Percentiles rank a stretch among this genome's conserved stretches.
Evolutionary conservation across 2,113 vertebrate genomes (phyloP).

Genomic region (Chitala chitala): DNA sequence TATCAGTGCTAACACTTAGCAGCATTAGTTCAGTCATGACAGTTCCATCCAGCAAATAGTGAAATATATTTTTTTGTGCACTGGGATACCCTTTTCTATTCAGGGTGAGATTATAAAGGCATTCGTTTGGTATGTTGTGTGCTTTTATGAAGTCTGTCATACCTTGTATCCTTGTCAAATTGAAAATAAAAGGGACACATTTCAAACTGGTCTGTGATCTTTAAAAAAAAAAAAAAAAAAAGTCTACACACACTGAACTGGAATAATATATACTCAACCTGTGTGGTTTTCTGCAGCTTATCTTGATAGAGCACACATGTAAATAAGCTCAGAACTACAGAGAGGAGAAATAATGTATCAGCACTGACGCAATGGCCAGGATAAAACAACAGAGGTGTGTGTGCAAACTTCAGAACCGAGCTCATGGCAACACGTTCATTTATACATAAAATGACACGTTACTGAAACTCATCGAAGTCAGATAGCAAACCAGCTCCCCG

Average conservation of each 20-base stretch:
- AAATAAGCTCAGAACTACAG: too few species aligned
- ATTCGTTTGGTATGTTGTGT: constrained; percentile 11
- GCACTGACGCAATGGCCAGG: too few species aligned
- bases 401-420: too few species aligned
- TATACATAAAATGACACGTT: too few species aligned
- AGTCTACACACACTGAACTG: neutral
- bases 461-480: too few species aligned
- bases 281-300: neutral
- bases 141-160: constrained; percentile 21
- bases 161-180: constrained; percentile 15
- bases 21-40: neutral
- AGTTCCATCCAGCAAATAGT: neutral
- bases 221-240: neutral
- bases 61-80: neutral
- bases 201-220: constrained; percentile 10
- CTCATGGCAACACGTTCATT: too few species aligned
- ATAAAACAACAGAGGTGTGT: too few species aligned
- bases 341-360: too few species aligned
- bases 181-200: constrained; percentile 21
- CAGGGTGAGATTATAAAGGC: neutral
- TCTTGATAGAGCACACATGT: neutral
- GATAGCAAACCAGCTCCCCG: too few species aligned
- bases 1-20: neutral
- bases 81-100: constrained; percentile 1
- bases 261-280: neutral